Base-by-base conservation (phyloP, 1,140 invertebrate species). In the Leptoteleia sp. region DNA sequence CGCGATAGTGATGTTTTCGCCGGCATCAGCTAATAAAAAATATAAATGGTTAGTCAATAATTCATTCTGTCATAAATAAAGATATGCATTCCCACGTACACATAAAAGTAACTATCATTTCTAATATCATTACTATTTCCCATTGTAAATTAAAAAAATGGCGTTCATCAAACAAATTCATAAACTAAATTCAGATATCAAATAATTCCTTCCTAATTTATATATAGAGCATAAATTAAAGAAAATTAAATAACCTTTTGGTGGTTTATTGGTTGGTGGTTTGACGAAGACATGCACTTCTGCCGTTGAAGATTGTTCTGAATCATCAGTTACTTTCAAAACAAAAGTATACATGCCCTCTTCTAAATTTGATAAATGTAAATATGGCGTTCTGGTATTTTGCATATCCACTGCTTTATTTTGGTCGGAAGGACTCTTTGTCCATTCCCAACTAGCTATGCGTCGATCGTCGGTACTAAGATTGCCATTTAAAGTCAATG, bases 341-440 rank as follows among this genome's bases (percentile, higher is more conserved):
- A 95, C 94, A 90, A 98, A 98, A 4, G 95, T 97, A 83, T 98
- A 99, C 89, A 97, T 95, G 50, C 97, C 97, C 83, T 96, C 95
- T 84, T 97, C 95, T 55, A 98, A 90, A 87, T 98, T 96, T 1
- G 95, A 96, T 3, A 98, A 88, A 82, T 95, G 93, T 33, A 96
- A 90, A 83, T 95, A 96, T 0, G 96, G 95, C 0, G 96, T 97
- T 79, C 95, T 92, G 0, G 96, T 97, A 72, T 97, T 96, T 91
- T 96, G 95, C 95, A 98, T 97, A 84, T 98, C 96, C 9, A 96
- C 96, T 6, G 96, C 95, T 89, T 96, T 96, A 57, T 95, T 93
- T 57, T 95, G 93, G 84, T 96, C 95, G 33, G 94, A 94, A 0
- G 94, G 92, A 57, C 94, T 94, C 85, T 97, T 97, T 0, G 95